These are phyloP conservation scores for Branchipolynoe longqiensis DNA, from an alignment of 2,888 invertebrate species.

Conservation along the genomic window DNA sequence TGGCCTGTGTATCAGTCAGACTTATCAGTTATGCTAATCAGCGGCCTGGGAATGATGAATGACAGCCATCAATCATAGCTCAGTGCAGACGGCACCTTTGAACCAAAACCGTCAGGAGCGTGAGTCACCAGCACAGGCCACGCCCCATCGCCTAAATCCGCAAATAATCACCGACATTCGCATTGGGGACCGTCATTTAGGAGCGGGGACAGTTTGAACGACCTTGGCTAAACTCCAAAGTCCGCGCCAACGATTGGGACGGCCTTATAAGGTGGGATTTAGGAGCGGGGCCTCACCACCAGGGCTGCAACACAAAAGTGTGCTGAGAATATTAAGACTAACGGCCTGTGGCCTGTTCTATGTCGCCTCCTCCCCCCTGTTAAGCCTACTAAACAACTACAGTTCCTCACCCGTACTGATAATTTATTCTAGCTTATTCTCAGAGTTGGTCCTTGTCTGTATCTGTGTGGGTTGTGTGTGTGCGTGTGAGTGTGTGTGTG, in stretches of 20 bases:
- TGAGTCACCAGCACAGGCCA: slow-evolving; percentile 55
- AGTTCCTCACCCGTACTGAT: no score
- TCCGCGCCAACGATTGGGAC: neutral
- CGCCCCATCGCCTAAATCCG: no score
- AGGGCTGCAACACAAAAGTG: neutral
- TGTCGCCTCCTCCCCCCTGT: no score
- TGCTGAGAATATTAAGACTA: slow-evolving; percentile 51
- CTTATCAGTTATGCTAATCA: slow-evolving; percentile 56
- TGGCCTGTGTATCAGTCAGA: slow-evolving; percentile 17
- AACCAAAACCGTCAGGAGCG: slow-evolving; percentile 31
- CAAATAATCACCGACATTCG: no score
- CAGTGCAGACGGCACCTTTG: slow-evolving; percentile 45
- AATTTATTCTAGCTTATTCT: no score
- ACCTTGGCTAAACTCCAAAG: no score
- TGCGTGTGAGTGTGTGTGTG: neutral
- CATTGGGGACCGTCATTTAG: no score
- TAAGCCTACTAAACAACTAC: no score
- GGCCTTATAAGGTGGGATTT: no score
- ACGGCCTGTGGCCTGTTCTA: slow-evolving; percentile 36
- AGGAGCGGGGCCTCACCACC: no score
- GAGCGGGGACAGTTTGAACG: no score
- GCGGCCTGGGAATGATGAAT: slow-evolving; percentile 39
- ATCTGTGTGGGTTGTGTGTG: neutral
- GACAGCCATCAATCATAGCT: slow-evolving; percentile 56
- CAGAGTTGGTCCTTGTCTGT: slow-evolving; percentile 5